A percentile compares a stretch with the other conserved stretches of the same genome.
Evolutionary conservation across 2,113 vertebrate species (phyloP).

Genomic region (Potamarius usumacintae): DNA sequence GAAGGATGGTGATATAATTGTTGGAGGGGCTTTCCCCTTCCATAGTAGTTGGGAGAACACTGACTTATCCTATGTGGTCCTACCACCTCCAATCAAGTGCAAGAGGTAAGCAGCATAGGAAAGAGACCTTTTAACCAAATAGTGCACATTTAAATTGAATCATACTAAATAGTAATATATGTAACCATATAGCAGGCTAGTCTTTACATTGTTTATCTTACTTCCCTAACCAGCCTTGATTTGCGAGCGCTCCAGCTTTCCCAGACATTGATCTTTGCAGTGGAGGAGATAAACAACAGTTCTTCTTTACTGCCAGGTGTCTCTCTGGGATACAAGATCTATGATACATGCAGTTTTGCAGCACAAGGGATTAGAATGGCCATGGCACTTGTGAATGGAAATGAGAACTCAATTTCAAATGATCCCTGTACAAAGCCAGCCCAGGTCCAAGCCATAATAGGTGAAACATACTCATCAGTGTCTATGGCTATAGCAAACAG

Average conservation of each 20-base stretch:
- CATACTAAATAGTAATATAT: neutral
- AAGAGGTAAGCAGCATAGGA: slow-evolving; percentile 20
- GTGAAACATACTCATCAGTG: slow-evolving; percentile 53
- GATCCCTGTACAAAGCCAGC: slow-evolving; percentile 41
- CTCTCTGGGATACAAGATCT: slow-evolving; percentile 57
- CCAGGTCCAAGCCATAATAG: slow-evolving; percentile 55
- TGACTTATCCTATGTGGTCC: slow-evolving; percentile 23
- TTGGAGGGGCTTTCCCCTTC: slow-evolving; percentile 41
- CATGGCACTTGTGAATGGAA: slow-evolving; percentile 55
- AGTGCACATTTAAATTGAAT: neutral
- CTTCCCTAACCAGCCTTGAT: slow-evolving; percentile 45
- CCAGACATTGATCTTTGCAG: slow-evolving; percentile 58
- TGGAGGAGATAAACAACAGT: slow-evolving; percentile 61
- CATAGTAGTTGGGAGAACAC: slow-evolving; percentile 25
- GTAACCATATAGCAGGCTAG: no score
- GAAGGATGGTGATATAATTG: slow-evolving; percentile 39
- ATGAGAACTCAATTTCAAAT: slow-evolving; percentile 37
- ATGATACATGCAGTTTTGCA: slow-evolving; percentile 53
- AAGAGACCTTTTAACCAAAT: neutral
- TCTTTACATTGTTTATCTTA: neutral
- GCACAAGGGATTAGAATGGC: slow-evolving; percentile 43
- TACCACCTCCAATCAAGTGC: slow-evolving; percentile 30
- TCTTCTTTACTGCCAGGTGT: slow-evolving; percentile 53
- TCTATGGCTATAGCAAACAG: slow-evolving; percentile 42
- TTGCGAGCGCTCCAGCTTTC: slow-evolving; percentile 54